Conservation (phyloP, 2,797 vertebrate genomes). For the Hyperoplus lanceolatus region DNA sequence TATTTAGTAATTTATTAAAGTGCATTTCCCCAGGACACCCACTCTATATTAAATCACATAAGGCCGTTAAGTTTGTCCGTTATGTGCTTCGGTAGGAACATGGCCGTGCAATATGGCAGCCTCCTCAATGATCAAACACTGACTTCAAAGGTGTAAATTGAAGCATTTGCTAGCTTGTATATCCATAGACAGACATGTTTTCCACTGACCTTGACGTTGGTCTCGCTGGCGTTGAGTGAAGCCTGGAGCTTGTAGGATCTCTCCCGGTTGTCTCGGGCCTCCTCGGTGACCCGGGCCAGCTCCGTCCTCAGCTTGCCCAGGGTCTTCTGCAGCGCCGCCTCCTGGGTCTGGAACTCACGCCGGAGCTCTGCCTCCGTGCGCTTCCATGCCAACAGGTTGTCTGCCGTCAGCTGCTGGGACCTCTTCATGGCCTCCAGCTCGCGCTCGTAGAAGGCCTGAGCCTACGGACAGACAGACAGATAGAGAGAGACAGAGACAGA, state of each 20-base stretch:
- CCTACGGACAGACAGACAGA: slow-evolving; percentile 61
- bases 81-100: too few species aligned
- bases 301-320: slow-evolving; percentile 93
- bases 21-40: too few species aligned
- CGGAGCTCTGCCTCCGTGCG: slow-evolving; percentile 95
- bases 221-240: slow-evolving; percentile 88
- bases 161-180: too few species aligned
- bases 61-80: too few species aligned
- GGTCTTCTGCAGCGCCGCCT: slow-evolving; percentile 93
- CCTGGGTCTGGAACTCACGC: slow-evolving; percentile 95
- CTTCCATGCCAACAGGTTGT: slow-evolving; percentile 95
- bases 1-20: too few species aligned
- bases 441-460: slow-evolving; percentile 95
- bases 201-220: slow-evolving; percentile 88
- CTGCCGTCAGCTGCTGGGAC: slow-evolving; percentile 95
- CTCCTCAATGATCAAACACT: too few species aligned
- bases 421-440: slow-evolving; percentile 98
- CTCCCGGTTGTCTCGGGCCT: slow-evolving; percentile 91
- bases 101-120: too few species aligned
- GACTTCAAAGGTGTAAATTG: too few species aligned
- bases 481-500: background rate
- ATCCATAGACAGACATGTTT: background rate
- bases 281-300: slow-evolving; percentile 92
- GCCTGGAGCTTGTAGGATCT: slow-evolving; percentile 93
- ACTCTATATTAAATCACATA: too few species aligned